phyloP scores from a whole-genome alignment of 1,140 invertebrate genomes.

The Bombus impatiens region DNA sequence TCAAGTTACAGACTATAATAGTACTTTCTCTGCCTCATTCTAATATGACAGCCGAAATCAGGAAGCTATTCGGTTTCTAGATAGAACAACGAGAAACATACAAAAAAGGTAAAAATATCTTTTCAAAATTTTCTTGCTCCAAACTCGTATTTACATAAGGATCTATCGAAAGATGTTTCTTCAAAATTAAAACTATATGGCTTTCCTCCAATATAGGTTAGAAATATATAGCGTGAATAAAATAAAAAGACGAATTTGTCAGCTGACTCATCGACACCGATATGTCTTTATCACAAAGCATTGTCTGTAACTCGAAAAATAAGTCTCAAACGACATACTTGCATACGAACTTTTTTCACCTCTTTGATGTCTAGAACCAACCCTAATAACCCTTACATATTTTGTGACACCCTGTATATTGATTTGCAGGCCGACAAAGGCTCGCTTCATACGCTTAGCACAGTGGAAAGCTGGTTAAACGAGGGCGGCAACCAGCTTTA shows the following conservation, averaged over 20 bases:
- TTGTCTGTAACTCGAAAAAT: too few relatives aligned
- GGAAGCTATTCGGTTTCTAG: not conserved
- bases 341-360: not conserved
- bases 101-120: too few relatives aligned
- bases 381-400: not conserved
- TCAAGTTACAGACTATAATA: too few relatives aligned
- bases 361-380: not conserved
- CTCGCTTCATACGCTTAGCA: constrained; percentile 44
- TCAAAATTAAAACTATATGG: too few relatives aligned
- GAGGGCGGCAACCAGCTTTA: constrained; percentile 61
- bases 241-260: too few relatives aligned
- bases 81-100: not conserved
- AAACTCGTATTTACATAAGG: not conserved
- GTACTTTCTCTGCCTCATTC: not conserved
- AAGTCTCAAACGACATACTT: too few relatives aligned
- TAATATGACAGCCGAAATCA: too few relatives aligned
- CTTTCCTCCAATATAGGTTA: too few relatives aligned
- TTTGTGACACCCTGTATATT: not conserved
- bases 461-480: constrained; percentile 64
- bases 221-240: too few relatives aligned
- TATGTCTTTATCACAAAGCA: too few relatives aligned
- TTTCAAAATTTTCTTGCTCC: not conserved
- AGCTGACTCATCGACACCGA: too few relatives aligned
- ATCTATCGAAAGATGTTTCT: not conserved
- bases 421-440: constrained; percentile 54